Evolutionary conservation across 2,888 invertebrate species (phyloP).

Genomic region (Camponotus fellah): DNA sequence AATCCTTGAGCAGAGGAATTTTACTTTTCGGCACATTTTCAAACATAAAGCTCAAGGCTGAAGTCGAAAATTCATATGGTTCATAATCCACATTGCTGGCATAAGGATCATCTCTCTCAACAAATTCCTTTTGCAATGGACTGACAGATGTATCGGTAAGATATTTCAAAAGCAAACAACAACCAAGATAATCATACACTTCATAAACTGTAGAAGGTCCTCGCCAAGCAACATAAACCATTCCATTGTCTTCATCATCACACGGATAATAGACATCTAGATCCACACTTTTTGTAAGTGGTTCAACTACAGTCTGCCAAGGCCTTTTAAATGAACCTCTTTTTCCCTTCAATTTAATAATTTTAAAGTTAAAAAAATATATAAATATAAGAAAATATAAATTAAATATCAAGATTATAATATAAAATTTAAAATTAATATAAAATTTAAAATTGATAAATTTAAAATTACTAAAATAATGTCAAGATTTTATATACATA

Average conservation of each 20-base stretch:
- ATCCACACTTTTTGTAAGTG: slow-evolving; percentile 88
- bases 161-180: slow-evolving; percentile 92
- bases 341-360: slow-evolving; percentile 84
- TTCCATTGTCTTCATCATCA: slow-evolving; percentile 94
- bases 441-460: too few species aligned
- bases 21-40: slow-evolving; percentile 92
- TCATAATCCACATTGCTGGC: slow-evolving; percentile 92
- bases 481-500: neutral
- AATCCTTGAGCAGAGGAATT: slow-evolving; percentile 88
- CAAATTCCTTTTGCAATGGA: slow-evolving; percentile 93
- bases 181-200: slow-evolving; percentile 88
- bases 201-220: slow-evolving; percentile 90
- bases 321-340: slow-evolving; percentile 90
- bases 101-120: slow-evolving; percentile 93
- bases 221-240: slow-evolving; percentile 93
- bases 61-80: slow-evolving; percentile 91
- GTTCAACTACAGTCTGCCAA: slow-evolving; percentile 92
- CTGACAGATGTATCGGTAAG: slow-evolving; percentile 95
- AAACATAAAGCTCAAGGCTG: slow-evolving; percentile 90
- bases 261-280: slow-evolving; percentile 91
- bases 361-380: neutral
- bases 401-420: slow-evolving; percentile 3
- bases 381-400: slow-evolving; percentile 9
- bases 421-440: neutral
- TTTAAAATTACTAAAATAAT: neutral